Evolutionary conservation across 2,113 vertebrate species (phyloP).

Genomic region (Alexandromys fortis): DNA sequence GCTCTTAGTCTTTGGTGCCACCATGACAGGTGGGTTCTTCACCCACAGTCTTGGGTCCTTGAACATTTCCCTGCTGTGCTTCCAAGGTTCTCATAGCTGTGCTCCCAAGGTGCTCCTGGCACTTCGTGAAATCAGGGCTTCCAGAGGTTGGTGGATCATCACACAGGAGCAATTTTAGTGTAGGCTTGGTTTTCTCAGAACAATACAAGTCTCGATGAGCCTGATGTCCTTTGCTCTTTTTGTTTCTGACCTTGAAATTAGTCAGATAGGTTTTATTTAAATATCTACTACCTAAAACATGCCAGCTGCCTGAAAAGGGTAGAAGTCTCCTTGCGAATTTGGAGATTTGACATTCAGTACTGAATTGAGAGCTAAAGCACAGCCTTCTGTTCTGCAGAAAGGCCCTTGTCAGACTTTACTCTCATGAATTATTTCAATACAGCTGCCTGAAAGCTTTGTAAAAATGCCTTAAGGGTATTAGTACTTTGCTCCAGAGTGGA

Average conservation of each 20-base stretch:
- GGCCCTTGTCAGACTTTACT: slow-evolving; percentile 33
- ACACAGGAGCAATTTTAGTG: neutral
- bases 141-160: neutral
- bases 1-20: neutral
- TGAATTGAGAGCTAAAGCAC: slow-evolving; percentile 20
- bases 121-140: neutral
- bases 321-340: slow-evolving; percentile 24
- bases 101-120: neutral
- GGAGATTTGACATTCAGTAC: neutral
- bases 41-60: neutral
- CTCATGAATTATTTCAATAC: slow-evolving; percentile 28
- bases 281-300: neutral
- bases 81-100: neutral
- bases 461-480: slow-evolving; percentile 28
- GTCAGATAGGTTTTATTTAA: slow-evolving; percentile 20
- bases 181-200: neutral
- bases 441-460: neutral
- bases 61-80: neutral
- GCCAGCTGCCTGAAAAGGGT: neutral
- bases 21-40: neutral
- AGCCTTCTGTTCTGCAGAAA: slow-evolving; percentile 40
- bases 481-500: slow-evolving; percentile 18
- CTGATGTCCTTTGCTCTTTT: neutral
- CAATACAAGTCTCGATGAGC: neutral
- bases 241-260: slow-evolving; percentile 53